Conservation (phyloP, 2,888 invertebrate species). For the Smittia aterrima region DNA sequence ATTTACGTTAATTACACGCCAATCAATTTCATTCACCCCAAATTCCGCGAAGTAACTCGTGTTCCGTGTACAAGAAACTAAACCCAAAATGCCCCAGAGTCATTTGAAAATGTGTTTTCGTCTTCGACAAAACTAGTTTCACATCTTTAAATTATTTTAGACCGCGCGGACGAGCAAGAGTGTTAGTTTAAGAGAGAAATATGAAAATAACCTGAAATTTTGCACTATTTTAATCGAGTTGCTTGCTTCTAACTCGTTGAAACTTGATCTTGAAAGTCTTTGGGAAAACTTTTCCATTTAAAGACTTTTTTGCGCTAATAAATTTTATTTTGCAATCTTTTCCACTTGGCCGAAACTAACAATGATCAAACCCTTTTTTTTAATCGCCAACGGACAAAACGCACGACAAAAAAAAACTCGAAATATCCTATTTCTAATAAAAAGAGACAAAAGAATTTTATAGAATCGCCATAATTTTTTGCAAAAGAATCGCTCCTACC, state of each 20-base stretch:
- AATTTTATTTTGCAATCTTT: neutral
- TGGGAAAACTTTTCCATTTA: neutral
- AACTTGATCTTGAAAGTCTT: neutral
- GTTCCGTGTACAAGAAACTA: neutral
- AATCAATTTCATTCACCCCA: constrained; percentile 26
- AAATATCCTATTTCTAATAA: constrained; percentile 22
- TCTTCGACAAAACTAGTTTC: constrained; percentile 5
- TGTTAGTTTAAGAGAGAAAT: neutral
- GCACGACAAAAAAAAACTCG: neutral
- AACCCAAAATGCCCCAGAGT: constrained; percentile 13
- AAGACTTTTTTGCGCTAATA: neutral
- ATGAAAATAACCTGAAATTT: constrained; percentile 2
- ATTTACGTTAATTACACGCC: neutral
- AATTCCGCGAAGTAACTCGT: constrained; percentile 3
- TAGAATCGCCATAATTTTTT: neutral
- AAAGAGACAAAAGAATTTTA: constrained; percentile 11
- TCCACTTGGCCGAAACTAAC: neutral
- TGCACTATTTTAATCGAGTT: neutral
- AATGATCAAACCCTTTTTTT: neutral
- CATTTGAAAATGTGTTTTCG: neutral
- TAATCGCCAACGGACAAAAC: constrained; percentile 14
- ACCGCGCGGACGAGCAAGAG: neutral
- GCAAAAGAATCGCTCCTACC: neutral
- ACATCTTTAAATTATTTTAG: neutral
- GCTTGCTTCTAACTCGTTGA: neutral